Evolutionary conservation across 2,888 invertebrate species (phyloP).

Genomic region (Rhaphigaster nebulosa): DNA sequence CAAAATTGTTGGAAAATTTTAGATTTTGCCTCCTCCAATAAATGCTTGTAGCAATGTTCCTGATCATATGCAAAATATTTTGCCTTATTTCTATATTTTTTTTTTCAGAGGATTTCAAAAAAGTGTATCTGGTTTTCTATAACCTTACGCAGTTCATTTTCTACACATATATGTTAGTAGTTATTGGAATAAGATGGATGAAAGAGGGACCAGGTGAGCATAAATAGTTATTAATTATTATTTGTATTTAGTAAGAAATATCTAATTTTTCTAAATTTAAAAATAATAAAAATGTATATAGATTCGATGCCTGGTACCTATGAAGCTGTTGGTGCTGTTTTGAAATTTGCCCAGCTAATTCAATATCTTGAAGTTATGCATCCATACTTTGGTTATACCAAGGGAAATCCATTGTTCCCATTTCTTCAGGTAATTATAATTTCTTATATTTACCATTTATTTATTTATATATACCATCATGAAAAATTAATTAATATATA

Average conservation of each 20-base stretch:
- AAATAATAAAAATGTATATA: constrained; percentile 61
- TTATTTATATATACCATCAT: background rate
- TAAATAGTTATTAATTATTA: background rate
- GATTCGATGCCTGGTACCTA: constrained; percentile 80
- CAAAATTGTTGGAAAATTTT: too few species aligned
- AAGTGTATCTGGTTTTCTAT: constrained; percentile 88
- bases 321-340: constrained; percentile 79
- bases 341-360: constrained; percentile 85
- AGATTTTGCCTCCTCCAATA: too few species aligned
- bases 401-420: constrained; percentile 80
- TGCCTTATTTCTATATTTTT: background rate
- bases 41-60: too few species aligned
- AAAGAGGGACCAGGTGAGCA: constrained; percentile 77
- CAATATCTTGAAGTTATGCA: constrained; percentile 92
- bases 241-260: background rate
- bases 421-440: constrained; percentile 76
- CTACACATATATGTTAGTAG: constrained; percentile 81
- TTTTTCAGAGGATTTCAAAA: constrained; percentile 81
- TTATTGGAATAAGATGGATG: constrained; percentile 81
- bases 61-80: background rate
- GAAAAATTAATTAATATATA: too few species aligned
- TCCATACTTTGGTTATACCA: constrained; percentile 89
- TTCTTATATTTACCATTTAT: background rate
- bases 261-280: background rate
- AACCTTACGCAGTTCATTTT: constrained; percentile 92